phyloP scores from a whole-genome alignment of 2,888 invertebrate species.

The Cenopis cana region DNA sequence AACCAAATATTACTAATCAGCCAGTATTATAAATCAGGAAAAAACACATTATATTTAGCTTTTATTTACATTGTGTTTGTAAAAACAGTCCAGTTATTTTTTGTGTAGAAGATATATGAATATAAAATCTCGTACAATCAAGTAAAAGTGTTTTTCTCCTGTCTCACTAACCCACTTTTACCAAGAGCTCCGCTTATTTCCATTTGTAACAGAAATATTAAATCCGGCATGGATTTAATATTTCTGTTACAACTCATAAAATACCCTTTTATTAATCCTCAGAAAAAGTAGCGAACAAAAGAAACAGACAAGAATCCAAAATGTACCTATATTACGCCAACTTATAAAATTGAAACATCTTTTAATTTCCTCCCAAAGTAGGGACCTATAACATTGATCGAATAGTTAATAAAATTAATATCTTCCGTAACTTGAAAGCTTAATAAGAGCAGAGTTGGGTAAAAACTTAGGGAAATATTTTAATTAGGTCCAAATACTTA shows the following conservation, averaged over 20 bases:
- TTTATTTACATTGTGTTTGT: not conserved
- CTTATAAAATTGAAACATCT: slow-evolving; percentile 28
- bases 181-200: not conserved
- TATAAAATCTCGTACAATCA: not conserved
- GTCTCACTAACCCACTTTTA: not conserved
- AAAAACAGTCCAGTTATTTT: not conserved
- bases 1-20: too few species aligned
- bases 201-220: slow-evolving; percentile 10
- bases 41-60: too few species aligned
- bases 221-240: too few species aligned
- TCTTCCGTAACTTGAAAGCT: slow-evolving; percentile 55
- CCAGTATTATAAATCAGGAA: too few species aligned
- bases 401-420: slow-evolving; percentile 70
- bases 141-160: not conserved
- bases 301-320: slow-evolving; percentile 32
- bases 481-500: slow-evolving; percentile 79
- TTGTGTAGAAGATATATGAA: not conserved
- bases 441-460: slow-evolving; percentile 57
- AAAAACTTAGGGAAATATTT: slow-evolving; percentile 67
- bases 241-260: slow-evolving; percentile 16
- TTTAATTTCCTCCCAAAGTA: slow-evolving; percentile 41
- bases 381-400: slow-evolving; percentile 51
- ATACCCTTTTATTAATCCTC: slow-evolving; percentile 28
- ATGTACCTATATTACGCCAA: slow-evolving; percentile 8
- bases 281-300: slow-evolving; percentile 20